phyloP scores from a whole-genome alignment of 2,797 vertebrate genomes.

The Pelodytes ibericus region DNA sequence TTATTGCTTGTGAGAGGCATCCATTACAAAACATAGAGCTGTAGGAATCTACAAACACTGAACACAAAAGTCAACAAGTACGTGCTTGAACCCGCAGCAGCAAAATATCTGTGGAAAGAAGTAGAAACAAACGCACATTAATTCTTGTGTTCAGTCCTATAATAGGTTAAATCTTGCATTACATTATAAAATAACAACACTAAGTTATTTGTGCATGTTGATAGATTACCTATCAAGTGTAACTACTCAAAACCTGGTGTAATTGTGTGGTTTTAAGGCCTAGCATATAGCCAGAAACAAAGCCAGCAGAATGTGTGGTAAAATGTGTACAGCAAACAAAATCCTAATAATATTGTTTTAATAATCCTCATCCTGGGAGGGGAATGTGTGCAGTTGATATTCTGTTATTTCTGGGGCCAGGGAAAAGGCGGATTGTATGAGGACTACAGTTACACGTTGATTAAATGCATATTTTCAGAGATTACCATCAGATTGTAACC shows the following conservation, averaged over 20 bases:
- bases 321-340: slow-evolving; percentile 8
- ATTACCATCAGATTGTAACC: slow-evolving; percentile 56
- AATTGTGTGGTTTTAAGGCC: neutral
- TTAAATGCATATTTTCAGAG: slow-evolving; percentile 54
- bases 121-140: neutral
- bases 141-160: too few relatives aligned
- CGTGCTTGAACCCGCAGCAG: neutral
- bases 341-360: slow-evolving; percentile 37
- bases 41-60: neutral
- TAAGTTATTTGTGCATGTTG: neutral
- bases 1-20: too few relatives aligned
- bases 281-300: too few relatives aligned
- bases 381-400: neutral
- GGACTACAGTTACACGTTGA: slow-evolving; percentile 43
- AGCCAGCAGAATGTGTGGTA: too few relatives aligned
- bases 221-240: neutral
- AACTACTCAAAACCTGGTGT: neutral
- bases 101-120: neutral
- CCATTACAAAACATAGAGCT: too few relatives aligned
- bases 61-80: neutral
- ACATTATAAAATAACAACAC: too few relatives aligned
- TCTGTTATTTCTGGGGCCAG: slow-evolving; percentile 38
- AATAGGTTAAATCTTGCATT: too few relatives aligned
- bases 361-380: slow-evolving; percentile 37
- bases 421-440: slow-evolving; percentile 26